phyloP scores from a whole-genome alignment of 2,888 invertebrate genomes.

The Halictus ligatus region DNA sequence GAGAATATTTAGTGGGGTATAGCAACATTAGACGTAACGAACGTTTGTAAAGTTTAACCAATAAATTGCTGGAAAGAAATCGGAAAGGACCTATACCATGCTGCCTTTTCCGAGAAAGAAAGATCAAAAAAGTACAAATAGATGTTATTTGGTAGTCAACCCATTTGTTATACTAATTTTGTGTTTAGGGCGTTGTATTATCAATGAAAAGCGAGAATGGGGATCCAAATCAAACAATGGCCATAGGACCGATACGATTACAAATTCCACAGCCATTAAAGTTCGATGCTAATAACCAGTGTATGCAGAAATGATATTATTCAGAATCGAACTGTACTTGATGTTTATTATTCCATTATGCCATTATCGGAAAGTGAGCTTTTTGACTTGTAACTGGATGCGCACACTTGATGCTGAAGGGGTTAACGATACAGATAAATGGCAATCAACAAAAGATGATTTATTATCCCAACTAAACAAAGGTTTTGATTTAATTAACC shows the following conservation, averaged over 20 bases:
- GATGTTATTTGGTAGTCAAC: background rate
- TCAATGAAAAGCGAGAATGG: background rate
- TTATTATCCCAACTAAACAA: background rate
- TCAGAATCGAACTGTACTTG: slow-evolving; percentile 45
- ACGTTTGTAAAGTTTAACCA: no score
- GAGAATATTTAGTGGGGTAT: no score
- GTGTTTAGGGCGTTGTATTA: background rate
- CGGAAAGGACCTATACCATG: no score
- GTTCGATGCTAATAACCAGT: slow-evolving; percentile 35
- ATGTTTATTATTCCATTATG: slow-evolving; percentile 56
- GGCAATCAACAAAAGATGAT: slow-evolving; percentile 35
- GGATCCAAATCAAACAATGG: background rate
- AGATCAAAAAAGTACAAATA: background rate
- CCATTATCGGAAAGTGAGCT: slow-evolving; percentile 32
- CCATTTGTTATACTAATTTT: background rate
- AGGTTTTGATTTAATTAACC: background rate
- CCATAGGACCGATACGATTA: slow-evolving; percentile 25
- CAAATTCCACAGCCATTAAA: slow-evolving; percentile 38
- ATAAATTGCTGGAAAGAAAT: no score
- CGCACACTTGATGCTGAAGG: slow-evolving; percentile 40
- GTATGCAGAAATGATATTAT: slow-evolving; percentile 35
- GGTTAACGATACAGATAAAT: slow-evolving; percentile 49
- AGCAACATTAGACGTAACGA: no score
- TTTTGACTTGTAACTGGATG: slow-evolving; percentile 62
- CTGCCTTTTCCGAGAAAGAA: background rate